phyloP scores from a whole-genome alignment of 2,797 vertebrate species.

The Bucorvus abyssinicus region DNA sequence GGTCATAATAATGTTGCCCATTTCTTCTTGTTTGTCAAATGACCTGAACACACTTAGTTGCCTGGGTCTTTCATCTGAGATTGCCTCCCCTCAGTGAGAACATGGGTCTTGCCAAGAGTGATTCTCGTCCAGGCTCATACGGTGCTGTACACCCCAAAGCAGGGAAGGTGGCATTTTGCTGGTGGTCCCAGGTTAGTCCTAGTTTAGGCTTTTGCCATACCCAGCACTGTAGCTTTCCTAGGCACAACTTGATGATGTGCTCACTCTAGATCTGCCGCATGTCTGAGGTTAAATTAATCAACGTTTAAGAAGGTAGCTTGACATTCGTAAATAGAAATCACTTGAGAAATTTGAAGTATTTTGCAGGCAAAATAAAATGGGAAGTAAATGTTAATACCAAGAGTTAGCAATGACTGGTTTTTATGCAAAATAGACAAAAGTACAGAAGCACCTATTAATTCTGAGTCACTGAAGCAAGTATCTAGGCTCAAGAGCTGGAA shows the following conservation, averaged over 20 bases:
- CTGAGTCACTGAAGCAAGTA: constrained; percentile 12
- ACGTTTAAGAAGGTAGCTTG: not conserved
- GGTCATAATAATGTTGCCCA: constrained; percentile 4
- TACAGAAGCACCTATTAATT: constrained; percentile 28
- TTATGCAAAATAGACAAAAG: constrained; percentile 38
- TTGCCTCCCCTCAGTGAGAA: not conserved
- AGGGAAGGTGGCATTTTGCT: not conserved
- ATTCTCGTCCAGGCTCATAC: not conserved
- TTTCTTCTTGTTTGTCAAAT: constrained; percentile 47
- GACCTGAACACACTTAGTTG: not conserved
- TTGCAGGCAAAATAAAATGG: not conserved
- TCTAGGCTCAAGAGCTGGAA: not conserved
- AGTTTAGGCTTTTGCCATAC: not conserved
- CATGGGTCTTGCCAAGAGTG: not conserved
- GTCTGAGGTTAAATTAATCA: not conserved
- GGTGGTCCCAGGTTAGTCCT: not conserved
- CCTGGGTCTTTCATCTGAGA: not conserved
- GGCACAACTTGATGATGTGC: not conserved
- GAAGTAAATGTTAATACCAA: not conserved
- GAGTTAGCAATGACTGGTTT: constrained; percentile 2
- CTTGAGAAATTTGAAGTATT: constrained; percentile 1
- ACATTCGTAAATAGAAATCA: not conserved
- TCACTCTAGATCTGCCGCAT: not conserved
- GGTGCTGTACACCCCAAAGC: not conserved
- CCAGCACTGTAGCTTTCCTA: not conserved